Conservation (phyloP, 1,140 invertebrate species). For the Drosophila punjabiensis region DNA sequence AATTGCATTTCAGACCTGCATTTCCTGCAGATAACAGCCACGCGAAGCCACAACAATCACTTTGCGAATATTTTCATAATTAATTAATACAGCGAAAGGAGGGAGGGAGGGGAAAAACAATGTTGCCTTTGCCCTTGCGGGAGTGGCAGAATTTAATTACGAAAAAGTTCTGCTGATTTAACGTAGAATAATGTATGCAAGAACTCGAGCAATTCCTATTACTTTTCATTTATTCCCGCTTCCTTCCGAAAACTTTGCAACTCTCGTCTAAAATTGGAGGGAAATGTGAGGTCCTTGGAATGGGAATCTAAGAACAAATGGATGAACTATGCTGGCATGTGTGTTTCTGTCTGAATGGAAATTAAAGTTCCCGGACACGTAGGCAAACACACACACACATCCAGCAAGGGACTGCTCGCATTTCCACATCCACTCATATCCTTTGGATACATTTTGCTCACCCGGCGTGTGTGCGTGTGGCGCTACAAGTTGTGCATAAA, state of each 20-base stretch:
- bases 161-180: slow-evolving; percentile 29
- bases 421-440: slow-evolving; percentile 25
- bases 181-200: slow-evolving; percentile 39
- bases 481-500: slow-evolving; percentile 67
- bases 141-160: slow-evolving; percentile 35
- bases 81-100: slow-evolving; percentile 9
- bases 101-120: neutral
- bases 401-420: slow-evolving; percentile 3
- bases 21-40: slow-evolving; percentile 9
- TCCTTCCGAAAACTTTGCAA: slow-evolving; percentile 15
- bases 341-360: slow-evolving; percentile 20
- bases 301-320: slow-evolving; percentile 37
- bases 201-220: slow-evolving; percentile 30
- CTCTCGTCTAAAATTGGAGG: slow-evolving; percentile 23
- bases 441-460: slow-evolving; percentile 53
- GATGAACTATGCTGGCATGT: slow-evolving; percentile 35
- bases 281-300: slow-evolving; percentile 2
- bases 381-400: slow-evolving; percentile 50
- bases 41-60: slow-evolving; percentile 12
- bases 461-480: slow-evolving; percentile 32
- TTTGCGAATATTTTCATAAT: slow-evolving; percentile 39
- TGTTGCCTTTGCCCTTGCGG: neutral
- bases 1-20: slow-evolving; percentile 23
- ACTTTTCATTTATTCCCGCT: slow-evolving; percentile 30
- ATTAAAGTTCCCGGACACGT: slow-evolving; percentile 59